phyloP scores from a whole-genome alignment of 2,888 invertebrate species.

The Cryptocephalus moraei region DNA sequence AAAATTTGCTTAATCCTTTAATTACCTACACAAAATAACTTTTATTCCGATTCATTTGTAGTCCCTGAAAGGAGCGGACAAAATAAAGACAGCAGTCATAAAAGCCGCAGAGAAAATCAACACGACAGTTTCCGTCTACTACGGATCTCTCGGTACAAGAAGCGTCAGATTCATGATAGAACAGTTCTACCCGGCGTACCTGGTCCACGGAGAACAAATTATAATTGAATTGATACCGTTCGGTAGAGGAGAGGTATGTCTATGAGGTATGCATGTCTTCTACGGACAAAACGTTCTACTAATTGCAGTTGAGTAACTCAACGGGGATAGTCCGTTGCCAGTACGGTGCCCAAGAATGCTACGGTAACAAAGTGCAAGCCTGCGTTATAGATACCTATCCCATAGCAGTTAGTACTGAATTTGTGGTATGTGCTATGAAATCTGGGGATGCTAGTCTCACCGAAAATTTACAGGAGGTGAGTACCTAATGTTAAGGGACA shows the following conservation, averaged over 20 bases:
- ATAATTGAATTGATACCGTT: slow-evolving; percentile 11
- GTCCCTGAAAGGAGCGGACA: too few species aligned
- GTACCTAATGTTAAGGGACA: too few species aligned
- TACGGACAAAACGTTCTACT: background rate
- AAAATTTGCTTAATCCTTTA: too few species aligned
- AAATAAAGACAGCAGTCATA: too few species aligned
- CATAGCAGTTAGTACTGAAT: slow-evolving; percentile 17
- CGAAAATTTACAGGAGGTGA: slow-evolving; percentile 16
- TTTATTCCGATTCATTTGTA: too few species aligned
- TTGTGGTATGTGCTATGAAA: slow-evolving; percentile 38
- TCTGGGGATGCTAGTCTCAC: slow-evolving; percentile 15
- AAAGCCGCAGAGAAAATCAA: too few species aligned
- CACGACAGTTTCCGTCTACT: background rate
- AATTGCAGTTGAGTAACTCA: background rate
- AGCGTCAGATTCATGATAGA: background rate
- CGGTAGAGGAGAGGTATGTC: slow-evolving; percentile 9
- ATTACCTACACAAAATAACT: too few species aligned
- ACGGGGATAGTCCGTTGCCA: slow-evolving; percentile 20
- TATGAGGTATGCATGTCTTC: background rate
- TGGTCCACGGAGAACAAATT: background rate
- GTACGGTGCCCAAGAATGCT: slow-evolving; percentile 37
- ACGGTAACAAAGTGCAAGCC: slow-evolving; percentile 43
- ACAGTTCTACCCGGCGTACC: background rate
- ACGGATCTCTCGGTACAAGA: background rate
- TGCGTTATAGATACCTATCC: slow-evolving; percentile 35